Evolutionary conservation across 2,797 vertebrate species (phyloP), one percentile per base, ranked within the genome.

Genomic region (Stomatorhinus walkeri): DNA sequence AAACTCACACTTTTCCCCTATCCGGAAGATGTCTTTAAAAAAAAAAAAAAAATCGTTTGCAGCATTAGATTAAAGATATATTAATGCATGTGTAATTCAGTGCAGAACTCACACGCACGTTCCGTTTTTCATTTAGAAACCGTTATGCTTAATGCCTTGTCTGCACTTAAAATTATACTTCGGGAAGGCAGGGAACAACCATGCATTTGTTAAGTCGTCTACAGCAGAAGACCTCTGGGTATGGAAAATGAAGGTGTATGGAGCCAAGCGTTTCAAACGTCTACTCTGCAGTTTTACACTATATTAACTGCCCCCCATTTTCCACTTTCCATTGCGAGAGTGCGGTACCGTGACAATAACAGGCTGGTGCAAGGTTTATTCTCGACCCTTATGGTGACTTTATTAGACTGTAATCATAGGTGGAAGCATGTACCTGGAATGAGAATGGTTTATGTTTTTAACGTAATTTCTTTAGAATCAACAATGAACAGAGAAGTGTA

Each of bases 241-340:
- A 81, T 36, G 72, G 87, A 88, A 88, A 59, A 22, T 88, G 28
- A 22, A 79, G 76, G 24, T 59, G 54, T 59, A 22, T 22, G 54
- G 54, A 59, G 54, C 54, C 54, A 59, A 59, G 54, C 19, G 19
- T 59, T 19, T 59, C 54, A 59, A 22, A 59, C 54, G n/a, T 59
- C 6, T 59, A 59, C 19, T 59, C 54, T n/a, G 54, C n/a, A 59
- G n/a, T 59, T 59, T 22, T 59, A 59, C 40, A 43, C 2, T 76
- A 36, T 76, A 48, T 51, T 3, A 52, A n/a, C 48, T 51, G 87
- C 16, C 1, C 14, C 54, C 14, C 19, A 19, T 14, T 16, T 83
- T 16, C 24, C 14, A 32, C 24, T 16, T 81, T 43, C 36, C 51
- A 22, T 40, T 43, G n/a, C 48, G 32, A 28, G 72, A 36, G 22